phyloP scores from a whole-genome alignment of 2,888 invertebrate species.

The Psylliodes chrysocephalus region DNA sequence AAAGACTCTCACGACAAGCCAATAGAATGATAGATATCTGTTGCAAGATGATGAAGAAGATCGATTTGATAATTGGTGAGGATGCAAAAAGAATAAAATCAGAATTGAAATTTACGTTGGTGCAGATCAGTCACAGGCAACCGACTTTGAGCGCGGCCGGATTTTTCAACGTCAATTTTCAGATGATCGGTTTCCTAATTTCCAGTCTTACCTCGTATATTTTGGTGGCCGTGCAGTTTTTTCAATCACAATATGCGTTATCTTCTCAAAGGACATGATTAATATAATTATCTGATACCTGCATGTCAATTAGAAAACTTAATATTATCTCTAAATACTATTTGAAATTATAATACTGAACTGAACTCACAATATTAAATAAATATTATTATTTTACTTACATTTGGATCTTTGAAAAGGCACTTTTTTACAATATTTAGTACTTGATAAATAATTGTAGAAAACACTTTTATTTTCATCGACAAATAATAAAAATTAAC shows the following conservation, averaged over 20 bases:
- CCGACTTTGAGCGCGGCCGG: conserved; percentile 25
- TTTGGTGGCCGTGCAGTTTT: conserved; percentile 31
- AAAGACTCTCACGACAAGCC: conserved; percentile 5
- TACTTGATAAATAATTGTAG: no score
- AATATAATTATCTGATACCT: no score
- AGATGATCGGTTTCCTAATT: conserved; percentile 33
- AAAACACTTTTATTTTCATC: no score
- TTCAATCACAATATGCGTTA: conserved; percentile 2
- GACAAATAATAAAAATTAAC: no score
- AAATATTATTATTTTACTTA: no score
- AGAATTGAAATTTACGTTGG: conserved; percentile 15
- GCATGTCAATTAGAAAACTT: no score
- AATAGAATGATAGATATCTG: conserved; percentile 14
- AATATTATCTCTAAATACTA: no score
- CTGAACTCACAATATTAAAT: no score
- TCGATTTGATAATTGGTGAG: conserved; percentile 8
- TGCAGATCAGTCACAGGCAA: conserved; percentile 25
- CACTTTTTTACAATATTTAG: no score
- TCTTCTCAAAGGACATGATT: no score
- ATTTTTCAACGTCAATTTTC: conserved; percentile 32
- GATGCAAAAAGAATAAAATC: conserved; percentile 1
- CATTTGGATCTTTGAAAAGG: no score
- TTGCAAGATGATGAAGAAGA: conserved; percentile 13
- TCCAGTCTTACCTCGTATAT: conserved; percentile 34
- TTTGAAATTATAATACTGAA: no score